A percentile compares a stretch with the other conserved stretches of the same genome.
These are phyloP conservation scores for Heliocidaris tuberculata DNA, from an alignment of 35 echinoderm and acorn worm genomes.

Conservation along the genomic window DNA sequence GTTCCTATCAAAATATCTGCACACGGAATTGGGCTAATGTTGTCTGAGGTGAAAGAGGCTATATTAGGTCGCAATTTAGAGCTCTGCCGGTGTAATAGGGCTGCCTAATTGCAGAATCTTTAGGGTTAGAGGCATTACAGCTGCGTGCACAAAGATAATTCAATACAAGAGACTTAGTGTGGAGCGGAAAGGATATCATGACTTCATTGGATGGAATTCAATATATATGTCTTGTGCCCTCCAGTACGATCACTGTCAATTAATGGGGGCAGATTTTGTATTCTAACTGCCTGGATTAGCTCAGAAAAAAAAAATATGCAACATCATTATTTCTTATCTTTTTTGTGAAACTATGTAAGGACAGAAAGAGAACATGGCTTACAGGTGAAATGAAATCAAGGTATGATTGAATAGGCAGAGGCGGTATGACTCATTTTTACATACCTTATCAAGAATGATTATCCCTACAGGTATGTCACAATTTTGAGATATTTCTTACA, in stretches of 20 bases:
- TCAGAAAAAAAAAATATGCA: background rate
- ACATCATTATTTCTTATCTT: background rate
- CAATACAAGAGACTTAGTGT: background rate
- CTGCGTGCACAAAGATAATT: slow-evolving; percentile 26
- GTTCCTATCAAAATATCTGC: background rate
- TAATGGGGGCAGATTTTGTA: slow-evolving; percentile 15
- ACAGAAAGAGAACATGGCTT: slow-evolving; percentile 3
- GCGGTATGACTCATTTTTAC: background rate
- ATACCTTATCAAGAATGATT: background rate
- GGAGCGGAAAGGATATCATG: slow-evolving; percentile 7
- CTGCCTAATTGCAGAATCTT: slow-evolving; percentile 17
- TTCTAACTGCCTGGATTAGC: background rate
- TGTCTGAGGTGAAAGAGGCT: background rate
- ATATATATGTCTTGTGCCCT: slow-evolving; percentile 9
- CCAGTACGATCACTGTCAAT: slow-evolving; percentile 25
- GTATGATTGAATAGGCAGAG: background rate
- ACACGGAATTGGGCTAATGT: background rate
- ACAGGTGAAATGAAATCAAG: slow-evolving; percentile 1
- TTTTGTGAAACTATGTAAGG: background rate
- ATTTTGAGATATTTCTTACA: slow-evolving; percentile 4
- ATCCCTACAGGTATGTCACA: background rate
- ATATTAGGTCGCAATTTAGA: slow-evolving; percentile 19
- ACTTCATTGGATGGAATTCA: slow-evolving; percentile 24
- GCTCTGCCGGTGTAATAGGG: background rate
- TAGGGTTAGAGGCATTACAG: slow-evolving; percentile 24